A percentile compares a stretch with the other conserved stretches of the same genome.
Conservation (phyloP, 2,797 vertebrate species). For the Dermochelys coriacea region DNA sequence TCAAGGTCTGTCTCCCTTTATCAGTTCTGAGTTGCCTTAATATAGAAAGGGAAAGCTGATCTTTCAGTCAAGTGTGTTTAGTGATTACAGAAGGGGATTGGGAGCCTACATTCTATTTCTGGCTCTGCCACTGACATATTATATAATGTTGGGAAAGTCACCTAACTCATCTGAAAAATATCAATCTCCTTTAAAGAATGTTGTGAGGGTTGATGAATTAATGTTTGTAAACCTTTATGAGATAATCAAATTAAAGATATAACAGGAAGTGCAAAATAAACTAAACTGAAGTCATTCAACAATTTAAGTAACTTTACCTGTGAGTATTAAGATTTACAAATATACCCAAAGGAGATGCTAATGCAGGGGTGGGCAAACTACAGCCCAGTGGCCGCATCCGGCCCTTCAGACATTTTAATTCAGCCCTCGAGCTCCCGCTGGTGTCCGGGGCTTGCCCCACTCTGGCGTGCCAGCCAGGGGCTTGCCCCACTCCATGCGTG, state of each 20-base stretch:
- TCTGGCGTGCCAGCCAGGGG: too few relatives aligned
- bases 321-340: background rate
- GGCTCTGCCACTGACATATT: background rate
- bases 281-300: background rate
- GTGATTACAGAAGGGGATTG: background rate
- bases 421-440: too few relatives aligned
- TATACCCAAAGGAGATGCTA: background rate
- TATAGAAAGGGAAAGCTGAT: background rate
- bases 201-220: background rate
- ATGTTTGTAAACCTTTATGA: background rate
- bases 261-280: background rate
- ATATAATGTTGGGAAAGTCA: background rate
- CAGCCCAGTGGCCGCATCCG: too few relatives aligned
- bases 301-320: background rate
- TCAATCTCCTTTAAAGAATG: background rate
- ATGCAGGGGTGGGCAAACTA: background rate
- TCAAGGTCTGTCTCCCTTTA: background rate
- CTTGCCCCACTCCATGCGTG: too few relatives aligned
- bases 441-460: too few relatives aligned
- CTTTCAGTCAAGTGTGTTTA: background rate
- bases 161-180: background rate
- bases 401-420: too few relatives aligned
- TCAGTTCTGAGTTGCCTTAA: background rate
- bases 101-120: background rate
- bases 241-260: background rate